Evolutionary conservation across 2,888 invertebrate genomes (phyloP).

Genomic region (Odontocolon sp.): DNA sequence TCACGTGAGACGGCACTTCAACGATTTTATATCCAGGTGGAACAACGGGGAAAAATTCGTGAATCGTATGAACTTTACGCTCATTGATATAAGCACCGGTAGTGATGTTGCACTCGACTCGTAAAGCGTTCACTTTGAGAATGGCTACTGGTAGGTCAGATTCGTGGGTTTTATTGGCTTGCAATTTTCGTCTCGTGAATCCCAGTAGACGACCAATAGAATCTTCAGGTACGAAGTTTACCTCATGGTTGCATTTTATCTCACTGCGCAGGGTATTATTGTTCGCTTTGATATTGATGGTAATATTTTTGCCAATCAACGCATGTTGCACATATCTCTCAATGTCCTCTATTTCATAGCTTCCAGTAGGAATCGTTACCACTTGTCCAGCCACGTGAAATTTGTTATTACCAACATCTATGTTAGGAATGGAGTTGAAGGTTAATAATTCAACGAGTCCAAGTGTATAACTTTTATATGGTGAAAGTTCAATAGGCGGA

Average conservation of each 20-base stretch:
- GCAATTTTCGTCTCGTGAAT: too few relatives aligned
- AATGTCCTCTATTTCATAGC: background rate
- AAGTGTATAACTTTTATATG: background rate
- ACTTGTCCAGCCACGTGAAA: background rate
- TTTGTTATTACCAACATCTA: background rate
- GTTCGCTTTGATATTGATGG: slow-evolving; percentile 61
- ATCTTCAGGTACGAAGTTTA: too few relatives aligned
- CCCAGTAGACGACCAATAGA: too few relatives aligned
- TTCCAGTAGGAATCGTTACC: background rate
- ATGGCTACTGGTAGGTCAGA: slow-evolving; percentile 73
- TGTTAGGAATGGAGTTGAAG: background rate
- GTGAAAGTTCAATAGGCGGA: background rate
- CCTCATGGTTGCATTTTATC: too few relatives aligned
- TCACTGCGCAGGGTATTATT: slow-evolving; percentile 69
- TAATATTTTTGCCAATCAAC: slow-evolving; percentile 13
- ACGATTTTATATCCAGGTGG: too few relatives aligned
- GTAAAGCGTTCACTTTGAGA: slow-evolving; percentile 68
- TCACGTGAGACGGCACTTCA: slow-evolving; percentile 64
- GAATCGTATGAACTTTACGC: too few relatives aligned
- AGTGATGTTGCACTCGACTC: slow-evolving; percentile 70
- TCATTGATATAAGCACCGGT: slow-evolving; percentile 69
- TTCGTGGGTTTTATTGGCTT: slow-evolving; percentile 58
- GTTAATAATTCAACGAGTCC: too few relatives aligned
- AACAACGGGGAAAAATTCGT: too few relatives aligned
- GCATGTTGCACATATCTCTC: background rate